Conservation (phyloP, 2,113 vertebrate species). For the Dascyllus trimaculatus region DNA sequence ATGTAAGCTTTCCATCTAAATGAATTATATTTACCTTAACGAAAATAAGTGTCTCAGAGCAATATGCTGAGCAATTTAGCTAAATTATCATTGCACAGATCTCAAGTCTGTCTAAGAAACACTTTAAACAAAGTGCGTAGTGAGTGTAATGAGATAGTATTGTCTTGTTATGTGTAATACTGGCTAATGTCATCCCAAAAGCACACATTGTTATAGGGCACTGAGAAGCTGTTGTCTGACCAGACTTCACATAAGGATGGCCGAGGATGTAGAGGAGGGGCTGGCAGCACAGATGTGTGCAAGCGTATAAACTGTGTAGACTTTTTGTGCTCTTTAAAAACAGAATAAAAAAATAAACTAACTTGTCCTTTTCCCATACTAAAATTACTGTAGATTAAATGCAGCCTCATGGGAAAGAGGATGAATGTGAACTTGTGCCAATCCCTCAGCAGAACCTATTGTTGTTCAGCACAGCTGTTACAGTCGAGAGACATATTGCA, state of each 20-base stretch:
- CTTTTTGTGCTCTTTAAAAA: constrained; percentile 17
- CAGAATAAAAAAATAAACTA: constrained; percentile 1
- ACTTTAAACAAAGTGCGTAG: not conserved
- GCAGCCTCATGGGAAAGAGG: constrained; percentile 45
- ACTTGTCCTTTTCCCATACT: constrained; percentile 17
- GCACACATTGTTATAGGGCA: constrained; percentile 50
- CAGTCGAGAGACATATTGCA: constrained; percentile 25
- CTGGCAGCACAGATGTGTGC: constrained; percentile 31
- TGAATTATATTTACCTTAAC: not conserved
- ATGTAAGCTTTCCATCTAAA: not conserved
- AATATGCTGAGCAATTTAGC: not conserved
- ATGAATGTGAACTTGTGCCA: constrained; percentile 44
- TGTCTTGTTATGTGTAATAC: constrained; percentile 20
- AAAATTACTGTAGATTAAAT: constrained; percentile 42
- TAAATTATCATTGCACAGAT: too few relatives aligned
- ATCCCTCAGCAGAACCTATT: constrained; percentile 43
- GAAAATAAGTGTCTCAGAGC: not conserved
- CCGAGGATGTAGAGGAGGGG: not conserved
- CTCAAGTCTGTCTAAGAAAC: not conserved
- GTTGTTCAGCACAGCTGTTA: constrained; percentile 63
- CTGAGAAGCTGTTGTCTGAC: constrained; percentile 48
- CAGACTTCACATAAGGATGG: constrained; percentile 19
- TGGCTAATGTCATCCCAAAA: constrained; percentile 12
- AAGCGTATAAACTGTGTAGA: not conserved
- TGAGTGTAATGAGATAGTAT: not conserved